Base-by-base conservation (phyloP, 2,797 vertebrate genomes). In the Falco biarmicus region DNA sequence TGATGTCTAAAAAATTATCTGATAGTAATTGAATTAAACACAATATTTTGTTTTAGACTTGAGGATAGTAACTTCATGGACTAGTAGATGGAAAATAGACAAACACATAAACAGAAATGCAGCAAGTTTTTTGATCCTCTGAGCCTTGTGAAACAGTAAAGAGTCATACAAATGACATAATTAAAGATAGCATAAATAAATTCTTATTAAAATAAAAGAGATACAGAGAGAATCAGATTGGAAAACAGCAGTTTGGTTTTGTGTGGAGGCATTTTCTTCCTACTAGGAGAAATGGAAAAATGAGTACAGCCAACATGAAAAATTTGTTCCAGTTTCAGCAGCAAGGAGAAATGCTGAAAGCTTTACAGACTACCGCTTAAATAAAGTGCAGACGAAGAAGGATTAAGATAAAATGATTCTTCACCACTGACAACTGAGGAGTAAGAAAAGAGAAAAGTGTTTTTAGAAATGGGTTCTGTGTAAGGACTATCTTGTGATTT, bases 361-460 rank as follows among this genome's bases (percentile, higher is more conserved):
- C 32, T 90, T 84, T 84, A 63, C 20, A 82, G 63, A 79, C 43
- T 81, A 81, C 43, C 31, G 90, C 51, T 78, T 86, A 93, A 88
- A 94, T 91, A 75, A 95, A 91, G 26, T n/a, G 17, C 32, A 92
- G 61, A 77, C 17, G 82, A 88, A 76, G 54, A 90, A 79, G 24
- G 32, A 90, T 63, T 93, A 63, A 93, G 81, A 83, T 68, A 32
- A 85, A 93, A 92, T 84, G 59, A 84, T 84, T 48, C 10, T 84
- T 87, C 60, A 61, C 19, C 26, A 54, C 9, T 85, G 60, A 75
- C 54, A 94, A 64, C 1, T 3, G 56, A 84, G 34, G 25, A 90
- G 28, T 66, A 80, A 82, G 43, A 75, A 90, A 84, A 64, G 31
- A 84, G 21, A 84, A 79, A 90, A 86, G 13, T 48, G 19, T 84